Base-by-base conservation (phyloP, 37 sponge, comb jelly and placozoan species). In the Dysidea cf. avara region DNA sequence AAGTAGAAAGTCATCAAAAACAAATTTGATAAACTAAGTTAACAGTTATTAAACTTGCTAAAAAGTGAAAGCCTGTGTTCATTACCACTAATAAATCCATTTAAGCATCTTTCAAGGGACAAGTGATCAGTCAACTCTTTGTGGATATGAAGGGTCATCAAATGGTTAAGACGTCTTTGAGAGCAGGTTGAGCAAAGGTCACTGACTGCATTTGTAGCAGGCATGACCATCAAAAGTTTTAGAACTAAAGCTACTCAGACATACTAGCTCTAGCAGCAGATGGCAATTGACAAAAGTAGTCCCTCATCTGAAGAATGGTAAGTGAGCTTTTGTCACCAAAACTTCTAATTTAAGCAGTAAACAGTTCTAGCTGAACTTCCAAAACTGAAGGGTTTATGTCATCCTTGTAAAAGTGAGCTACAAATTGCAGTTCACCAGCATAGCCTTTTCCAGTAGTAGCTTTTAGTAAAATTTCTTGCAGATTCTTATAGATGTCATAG, bases 131-230 rank as follows among this genome's bases (percentile, higher is more conserved):
- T 20, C 66, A n/a, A 22, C 22, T 72, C 72, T 13, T 56, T 72
- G 56, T 81, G 74, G 6, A 82, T 64, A 32, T 82, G 83, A n/a
- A 82, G 83, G 22, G 57, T 30, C 83, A 82, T 75, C 20, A 82
- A 34, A 30, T 66, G 66, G 76, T 82, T 82, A 16, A 82, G 69
- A 12, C 75, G 83, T 37, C 64, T 9, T 39, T 82, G 83, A 26
- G 36, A 30, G 76, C 74, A 75, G 6, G 83, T 75, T 58, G 76
- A 55, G 50, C 76, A 18, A 0, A 74, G 60, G 69, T 82, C 83
- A 25, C 33, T 40, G 25, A 66, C 60, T 31, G 83, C 83, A 75
- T 82, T 82, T 14, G 69, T 82, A 21, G 83, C 76, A 22, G 83
- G 83, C 71, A 82, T 82, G 25, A 82, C 76, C 64, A 82, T 25